phyloP scores from a whole-genome alignment of 2,797 vertebrate genomes.

The Sebastes trivittatus region DNA sequence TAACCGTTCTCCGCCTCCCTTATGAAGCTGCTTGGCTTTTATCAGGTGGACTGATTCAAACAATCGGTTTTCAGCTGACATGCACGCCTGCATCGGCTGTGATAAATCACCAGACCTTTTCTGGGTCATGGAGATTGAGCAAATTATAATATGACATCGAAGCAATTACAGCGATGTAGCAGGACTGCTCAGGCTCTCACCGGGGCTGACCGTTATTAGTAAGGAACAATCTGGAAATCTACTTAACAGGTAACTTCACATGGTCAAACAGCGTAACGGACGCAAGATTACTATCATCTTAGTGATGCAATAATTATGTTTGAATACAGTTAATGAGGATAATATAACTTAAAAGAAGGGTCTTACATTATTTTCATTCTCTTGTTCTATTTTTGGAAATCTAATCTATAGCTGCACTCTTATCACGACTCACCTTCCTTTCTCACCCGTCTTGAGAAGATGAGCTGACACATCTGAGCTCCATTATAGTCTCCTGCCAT shows the following conservation, averaged over 20 bases:
- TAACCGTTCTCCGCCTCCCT: neutral
- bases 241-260: too few species aligned
- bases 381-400: neutral
- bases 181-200: neutral
- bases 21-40: too few species aligned
- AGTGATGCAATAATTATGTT: neutral
- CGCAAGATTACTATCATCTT: neutral
- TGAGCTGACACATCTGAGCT: neutral
- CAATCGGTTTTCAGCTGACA: neutral
- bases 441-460: neutral
- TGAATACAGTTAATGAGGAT: neutral
- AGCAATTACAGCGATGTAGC: neutral
- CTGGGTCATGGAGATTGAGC: slow-evolving; percentile 9
- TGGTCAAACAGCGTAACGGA: neutral
- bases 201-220: too few species aligned
- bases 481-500: neutral
- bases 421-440: neutral
- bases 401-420: neutral
- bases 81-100: neutral
- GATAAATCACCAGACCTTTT: neutral
- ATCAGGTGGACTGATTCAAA: too few species aligned
- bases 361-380: neutral
- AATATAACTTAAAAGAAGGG: too few species aligned
- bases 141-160: neutral
- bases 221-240: too few species aligned